Conservation (phyloP, 2,113 vertebrate genomes). For the Isurus oxyrinchus region DNA sequence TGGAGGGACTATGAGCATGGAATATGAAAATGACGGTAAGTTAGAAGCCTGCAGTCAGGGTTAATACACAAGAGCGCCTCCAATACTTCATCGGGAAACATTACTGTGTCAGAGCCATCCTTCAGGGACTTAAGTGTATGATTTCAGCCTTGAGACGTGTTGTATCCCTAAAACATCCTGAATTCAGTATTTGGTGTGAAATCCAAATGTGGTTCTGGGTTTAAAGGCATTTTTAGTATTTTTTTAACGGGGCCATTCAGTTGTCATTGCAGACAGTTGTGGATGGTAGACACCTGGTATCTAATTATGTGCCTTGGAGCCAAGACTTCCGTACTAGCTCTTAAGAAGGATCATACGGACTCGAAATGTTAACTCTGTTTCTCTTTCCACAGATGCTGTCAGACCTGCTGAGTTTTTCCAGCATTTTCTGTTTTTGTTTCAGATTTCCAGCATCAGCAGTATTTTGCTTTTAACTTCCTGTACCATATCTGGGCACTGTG, state of each 20-base stretch:
- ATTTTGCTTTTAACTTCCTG: background rate
- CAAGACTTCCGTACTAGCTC: background rate
- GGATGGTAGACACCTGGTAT: background rate
- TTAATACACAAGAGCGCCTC: background rate
- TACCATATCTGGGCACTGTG: background rate
- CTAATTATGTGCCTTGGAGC: background rate
- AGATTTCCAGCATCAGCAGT: too few species aligned
- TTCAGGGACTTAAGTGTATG: background rate
- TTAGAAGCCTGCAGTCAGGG: background rate
- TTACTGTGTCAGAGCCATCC: too few species aligned
- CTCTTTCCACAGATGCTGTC: too few species aligned
- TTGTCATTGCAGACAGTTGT: background rate
- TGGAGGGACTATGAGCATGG: conserved; percentile 89
- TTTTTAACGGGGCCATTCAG: background rate
- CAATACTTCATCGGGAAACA: background rate
- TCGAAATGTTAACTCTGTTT: too few species aligned
- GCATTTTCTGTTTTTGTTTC: too few species aligned
- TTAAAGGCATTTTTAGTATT: background rate
- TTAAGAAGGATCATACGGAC: too few species aligned
- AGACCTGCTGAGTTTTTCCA: too few species aligned
- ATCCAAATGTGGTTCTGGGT: background rate
- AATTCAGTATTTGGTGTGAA: background rate
- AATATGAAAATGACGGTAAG: conserved; percentile 66
- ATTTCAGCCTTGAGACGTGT: background rate
- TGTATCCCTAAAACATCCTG: background rate